Conservation (phyloP, 2,888 invertebrate species). For the Oeneis ivallda region DNA sequence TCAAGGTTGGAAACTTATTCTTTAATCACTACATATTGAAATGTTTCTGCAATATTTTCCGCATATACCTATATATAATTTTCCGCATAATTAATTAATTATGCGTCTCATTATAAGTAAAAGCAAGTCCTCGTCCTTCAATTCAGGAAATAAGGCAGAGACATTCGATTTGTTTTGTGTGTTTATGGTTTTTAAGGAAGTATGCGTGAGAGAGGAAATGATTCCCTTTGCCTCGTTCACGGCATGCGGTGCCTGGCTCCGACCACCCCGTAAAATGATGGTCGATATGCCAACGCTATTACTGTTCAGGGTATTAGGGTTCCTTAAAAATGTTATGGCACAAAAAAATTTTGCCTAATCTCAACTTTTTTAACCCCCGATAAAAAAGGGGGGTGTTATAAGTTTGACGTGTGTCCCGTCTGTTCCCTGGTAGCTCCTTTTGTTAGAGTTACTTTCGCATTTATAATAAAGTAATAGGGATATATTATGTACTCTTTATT, state of each 20-base stretch:
- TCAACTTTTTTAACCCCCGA: too few relatives aligned
- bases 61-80: too few relatives aligned
- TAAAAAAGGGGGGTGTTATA: too few relatives aligned
- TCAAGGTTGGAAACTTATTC: not conserved
- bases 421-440: too few relatives aligned
- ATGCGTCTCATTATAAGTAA: too few relatives aligned
- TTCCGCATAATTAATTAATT: too few relatives aligned
- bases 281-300: conserved; percentile 53
- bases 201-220: conserved; percentile 62
- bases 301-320: conserved; percentile 9
- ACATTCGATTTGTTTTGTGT: conserved; percentile 23
- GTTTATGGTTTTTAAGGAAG: conserved; percentile 26
- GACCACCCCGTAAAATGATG: conserved; percentile 53
- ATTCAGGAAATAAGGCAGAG: conserved; percentile 45
- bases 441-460: too few relatives aligned
- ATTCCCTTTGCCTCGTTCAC: conserved; percentile 57
- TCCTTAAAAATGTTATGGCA: conserved; percentile 15
- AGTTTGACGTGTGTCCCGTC: too few relatives aligned
- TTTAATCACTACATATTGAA: not conserved
- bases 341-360: too few relatives aligned
- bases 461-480: too few relatives aligned
- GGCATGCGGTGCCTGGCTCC: conserved; percentile 70
- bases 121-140: not conserved
- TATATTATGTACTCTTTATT: too few relatives aligned
- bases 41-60: not conserved